Percentiles rank a stretch among this genome's conserved stretches.
Evolutionary conservation across 2,797 vertebrate genomes (phyloP).

Genomic region (Heterohyrax brucei): DNA sequence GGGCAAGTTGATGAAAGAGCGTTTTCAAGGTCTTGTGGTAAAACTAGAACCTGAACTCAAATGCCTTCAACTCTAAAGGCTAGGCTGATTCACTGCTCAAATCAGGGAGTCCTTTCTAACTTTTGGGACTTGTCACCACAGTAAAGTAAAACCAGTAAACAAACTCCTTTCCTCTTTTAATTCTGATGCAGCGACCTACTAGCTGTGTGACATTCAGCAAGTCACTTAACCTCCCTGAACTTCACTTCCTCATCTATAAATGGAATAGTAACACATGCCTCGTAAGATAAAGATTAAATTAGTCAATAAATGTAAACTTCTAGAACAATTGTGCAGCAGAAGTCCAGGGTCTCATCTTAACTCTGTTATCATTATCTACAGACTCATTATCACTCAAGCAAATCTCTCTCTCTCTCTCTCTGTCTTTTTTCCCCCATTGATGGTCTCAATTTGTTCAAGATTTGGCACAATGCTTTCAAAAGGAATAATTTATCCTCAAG

Average conservation of each 20-base stretch:
- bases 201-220: background rate
- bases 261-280: background rate
- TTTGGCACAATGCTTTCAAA: constrained; percentile 6
- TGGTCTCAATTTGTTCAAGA: constrained; percentile 37
- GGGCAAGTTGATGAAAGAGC: background rate
- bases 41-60: constrained; percentile 24
- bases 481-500: background rate
- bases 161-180: background rate
- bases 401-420: background rate
- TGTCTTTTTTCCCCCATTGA: background rate
- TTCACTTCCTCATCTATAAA: background rate
- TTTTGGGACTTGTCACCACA: background rate
- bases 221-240: constrained; percentile 11
- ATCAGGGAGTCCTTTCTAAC: background rate
- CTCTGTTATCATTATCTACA: background rate
- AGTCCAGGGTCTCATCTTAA: background rate
- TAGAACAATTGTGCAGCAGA: background rate
- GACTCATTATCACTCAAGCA: background rate
- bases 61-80: background rate
- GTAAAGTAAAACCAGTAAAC: background rate
- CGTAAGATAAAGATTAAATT: constrained; percentile 9
- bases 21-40: background rate
- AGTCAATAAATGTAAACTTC: background rate
- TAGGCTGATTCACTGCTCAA: background rate
- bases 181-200: background rate